phyloP scores from a whole-genome alignment of 2,797 vertebrate genomes.

The Lates japonicus region DNA sequence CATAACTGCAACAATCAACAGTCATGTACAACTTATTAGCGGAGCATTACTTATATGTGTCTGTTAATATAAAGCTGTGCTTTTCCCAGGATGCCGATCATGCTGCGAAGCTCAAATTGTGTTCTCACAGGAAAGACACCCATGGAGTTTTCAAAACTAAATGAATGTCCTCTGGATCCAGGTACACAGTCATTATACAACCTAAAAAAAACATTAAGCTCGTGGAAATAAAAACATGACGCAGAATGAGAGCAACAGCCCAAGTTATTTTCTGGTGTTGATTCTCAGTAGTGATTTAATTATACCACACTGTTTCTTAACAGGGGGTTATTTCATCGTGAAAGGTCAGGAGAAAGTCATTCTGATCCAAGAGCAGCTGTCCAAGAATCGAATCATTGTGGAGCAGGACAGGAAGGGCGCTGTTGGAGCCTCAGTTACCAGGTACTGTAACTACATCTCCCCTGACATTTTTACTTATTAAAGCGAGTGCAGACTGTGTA shows the following conservation, averaged over 20 bases:
- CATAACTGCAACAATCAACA: not conserved
- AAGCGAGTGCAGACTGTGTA: not conserved
- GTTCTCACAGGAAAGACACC: constrained; percentile 96
- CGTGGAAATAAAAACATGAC: not conserved
- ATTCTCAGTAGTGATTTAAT: not conserved
- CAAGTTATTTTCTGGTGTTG: not conserved
- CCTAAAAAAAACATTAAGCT: not conserved
- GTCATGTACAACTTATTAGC: too few species aligned
- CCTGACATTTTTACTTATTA: not conserved
- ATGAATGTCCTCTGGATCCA: constrained; percentile 98
- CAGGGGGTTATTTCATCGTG: constrained; percentile 98
- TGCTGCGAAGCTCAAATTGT: constrained; percentile 98
- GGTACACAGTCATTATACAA: constrained; percentile 79
- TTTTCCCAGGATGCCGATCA: constrained; percentile 95
- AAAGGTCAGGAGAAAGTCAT: constrained; percentile 99
- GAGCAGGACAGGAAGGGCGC: constrained; percentile 97
- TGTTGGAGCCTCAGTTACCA: constrained; percentile 98
- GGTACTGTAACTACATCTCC: constrained; percentile 78
- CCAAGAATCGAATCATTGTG: constrained; percentile 99
- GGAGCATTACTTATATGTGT: not conserved
- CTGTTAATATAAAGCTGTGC: not conserved
- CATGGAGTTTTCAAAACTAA: constrained; percentile 96
- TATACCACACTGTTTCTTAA: not conserved
- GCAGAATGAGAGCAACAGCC: not conserved
- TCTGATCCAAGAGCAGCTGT: constrained; percentile 98